Evolutionary conservation across 2,888 invertebrate genomes (phyloP), one percentile per base, ranked within the genome.

Genomic region (Hyles lineata): DNA sequence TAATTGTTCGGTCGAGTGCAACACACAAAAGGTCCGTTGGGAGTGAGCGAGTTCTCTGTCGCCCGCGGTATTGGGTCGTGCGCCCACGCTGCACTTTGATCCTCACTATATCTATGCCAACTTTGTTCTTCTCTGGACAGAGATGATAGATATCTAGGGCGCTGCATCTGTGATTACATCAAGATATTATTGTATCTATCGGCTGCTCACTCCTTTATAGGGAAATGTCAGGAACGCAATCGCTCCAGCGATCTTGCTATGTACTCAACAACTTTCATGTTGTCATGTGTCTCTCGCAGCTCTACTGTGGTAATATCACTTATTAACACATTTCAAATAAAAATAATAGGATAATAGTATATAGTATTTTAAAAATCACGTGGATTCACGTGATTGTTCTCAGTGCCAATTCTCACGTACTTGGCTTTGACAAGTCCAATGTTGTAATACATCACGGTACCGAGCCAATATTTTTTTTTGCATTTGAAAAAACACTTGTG

Each of bases 41-140:
- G 92, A 89, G 86, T 86, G 90, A 90, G 91, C 90, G 85, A 85
- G 79, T 85, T 86, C 83, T 83, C 84, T 82, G 83, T 83, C 81
- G 86, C 84, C 84, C 84, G 90, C 84, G 92, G 94, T 93, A 93
- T 94, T 92, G 88, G 93, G 93, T 90, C 93, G 90, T 83, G 89
- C 93, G 92, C 93, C 93, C 92, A 93, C 93, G 89, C 89, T 86
- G 92, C 92, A 93, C 93, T 93, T 93, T 93, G 93, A 92, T 93
- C 92, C 90, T 85, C 87, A 83, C 83, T 86, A 89, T 87, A 90
- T 93, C 92, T 92, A 94, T 93, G 94, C 94, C 94, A 94, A 93
- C 90, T 92, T 88, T 88, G 90, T 92, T 92, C 91, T 90, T 87
- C 90, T 88, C 88, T 89, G 88, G 90, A 89, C 70, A 73, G 61